Base-by-base conservation (phyloP, 53 echinoderm and acorn worm genomes). In the Actinopyga echinites region DNA sequence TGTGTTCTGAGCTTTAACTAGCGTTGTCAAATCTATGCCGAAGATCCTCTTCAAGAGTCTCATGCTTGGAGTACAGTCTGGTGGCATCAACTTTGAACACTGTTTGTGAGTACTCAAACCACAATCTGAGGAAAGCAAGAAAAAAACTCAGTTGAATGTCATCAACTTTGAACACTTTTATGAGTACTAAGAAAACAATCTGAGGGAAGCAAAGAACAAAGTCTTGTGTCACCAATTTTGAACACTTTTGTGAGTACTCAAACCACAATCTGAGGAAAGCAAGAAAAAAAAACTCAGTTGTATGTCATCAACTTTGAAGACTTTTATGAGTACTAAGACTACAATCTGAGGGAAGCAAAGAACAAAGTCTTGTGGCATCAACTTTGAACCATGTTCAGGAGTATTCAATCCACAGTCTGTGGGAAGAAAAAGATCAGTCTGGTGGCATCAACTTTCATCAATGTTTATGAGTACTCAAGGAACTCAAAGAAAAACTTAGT, bases 381-480 rank as follows among this genome's bases (percentile, higher is more conserved):
- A 68, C 85, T 97, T 97, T 42, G 94, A 97, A 80, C 97, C 94
- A 97, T 74, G 92, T 82, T 97, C 94, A 75, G 94, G 97, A 21
- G 92, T 92, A 65, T 90, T 89, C 3, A 97, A 80, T 30, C 97
- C 97, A 83, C 97, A 97, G 32, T 97, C 97, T 97, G 78, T 43
- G 45, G 31, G 26, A 23, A 49, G 35, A 19, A 45, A 84, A 37
- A 33, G n/a, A n/a, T n/a, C n/a, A n/a, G n/a, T n/a, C n/a, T n/a
- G n/a, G n/a, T n/a, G n/a, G n/a, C n/a, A n/a, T n/a, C n/a, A n/a
- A n/a, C n/a, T n/a, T n/a, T n/a, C n/a, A n/a, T n/a, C n/a, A n/a
- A n/a, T n/a, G n/a, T n/a, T n/a, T n/a, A n/a, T n/a, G n/a, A n/a
- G n/a, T n/a, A n/a, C n/a, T n/a, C n/a, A n/a, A n/a, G n/a, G n/a